Evolutionary conservation across 2,113 vertebrate species (phyloP).

Genomic region (Stomatorhinus ivindoensis): DNA sequence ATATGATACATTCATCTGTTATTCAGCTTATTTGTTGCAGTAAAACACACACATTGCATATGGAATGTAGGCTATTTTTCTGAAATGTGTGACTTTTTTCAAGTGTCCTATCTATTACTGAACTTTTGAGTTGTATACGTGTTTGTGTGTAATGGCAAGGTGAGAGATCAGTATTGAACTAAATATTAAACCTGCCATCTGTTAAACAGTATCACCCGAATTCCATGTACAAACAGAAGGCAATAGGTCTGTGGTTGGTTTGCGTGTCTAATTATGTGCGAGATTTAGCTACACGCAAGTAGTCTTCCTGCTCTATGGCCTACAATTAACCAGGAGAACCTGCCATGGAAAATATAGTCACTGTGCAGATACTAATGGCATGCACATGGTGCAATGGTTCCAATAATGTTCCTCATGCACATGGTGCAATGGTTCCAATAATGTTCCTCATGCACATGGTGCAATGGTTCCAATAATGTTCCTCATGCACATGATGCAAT

Average conservation of each 20-base stretch:
- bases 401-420: too few species aligned
- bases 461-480: too few species aligned
- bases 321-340: not conserved
- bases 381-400: too few species aligned
- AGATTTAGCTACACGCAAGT: not conserved
- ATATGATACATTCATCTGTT: not conserved
- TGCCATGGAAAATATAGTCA: not conserved
- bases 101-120: not conserved
- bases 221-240: not conserved
- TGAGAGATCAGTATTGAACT: not conserved
- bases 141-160: not conserved
- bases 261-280: not conserved
- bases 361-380: not conserved
- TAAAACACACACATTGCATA: not conserved
- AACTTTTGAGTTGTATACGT: not conserved
- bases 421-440: too few species aligned
- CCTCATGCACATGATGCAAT: too few species aligned
- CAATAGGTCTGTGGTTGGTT: not conserved
- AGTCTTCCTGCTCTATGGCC: not conserved
- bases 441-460: too few species aligned
- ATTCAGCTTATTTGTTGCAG: not conserved
- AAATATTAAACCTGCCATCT: not conserved
- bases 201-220: not conserved
- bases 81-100: not conserved
- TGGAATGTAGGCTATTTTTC: not conserved